Conservation (phyloP, 2,888 invertebrate species). For the Elegia similella region DNA sequence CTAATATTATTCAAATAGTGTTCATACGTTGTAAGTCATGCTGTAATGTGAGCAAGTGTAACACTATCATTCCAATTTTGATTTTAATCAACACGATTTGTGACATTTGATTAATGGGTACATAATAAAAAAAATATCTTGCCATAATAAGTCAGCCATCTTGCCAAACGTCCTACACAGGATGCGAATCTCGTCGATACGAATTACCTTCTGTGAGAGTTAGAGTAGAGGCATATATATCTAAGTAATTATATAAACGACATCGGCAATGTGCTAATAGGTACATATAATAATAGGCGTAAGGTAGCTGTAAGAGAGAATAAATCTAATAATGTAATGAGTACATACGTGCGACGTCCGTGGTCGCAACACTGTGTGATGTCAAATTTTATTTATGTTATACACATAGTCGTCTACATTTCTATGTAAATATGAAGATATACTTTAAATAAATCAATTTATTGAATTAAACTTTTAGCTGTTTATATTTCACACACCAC, state of each 20-base stretch:
- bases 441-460: conserved; percentile 55
- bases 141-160: conserved; percentile 21
- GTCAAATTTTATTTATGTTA: conserved; percentile 44
- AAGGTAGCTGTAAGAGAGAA: conserved; percentile 1
- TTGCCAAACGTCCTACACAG: conserved; percentile 3
- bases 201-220: conserved; percentile 3
- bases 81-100: too few relatives aligned
- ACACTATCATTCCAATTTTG: too few relatives aligned
- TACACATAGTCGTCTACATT: conserved; percentile 35
- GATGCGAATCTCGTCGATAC: conserved; percentile 9
- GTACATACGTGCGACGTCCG: neutral
- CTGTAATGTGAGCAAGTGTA: too few relatives aligned
- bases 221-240: neutral
- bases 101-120: too few relatives aligned
- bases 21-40: too few relatives aligned
- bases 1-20: neutral
- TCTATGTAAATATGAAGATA: conserved; percentile 65
- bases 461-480: conserved; percentile 17
- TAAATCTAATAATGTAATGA: conserved; percentile 9
- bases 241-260: conserved; percentile 12
- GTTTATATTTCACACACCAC: conserved; percentile 14
- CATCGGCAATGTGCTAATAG: conserved; percentile 2
- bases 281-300: conserved; percentile 8
- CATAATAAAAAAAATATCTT: neutral
- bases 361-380: conserved; percentile 31